phyloP scores from a whole-genome alignment of 53 echinoderm and acorn worm genomes.

The Zoroaster sp. region DNA sequence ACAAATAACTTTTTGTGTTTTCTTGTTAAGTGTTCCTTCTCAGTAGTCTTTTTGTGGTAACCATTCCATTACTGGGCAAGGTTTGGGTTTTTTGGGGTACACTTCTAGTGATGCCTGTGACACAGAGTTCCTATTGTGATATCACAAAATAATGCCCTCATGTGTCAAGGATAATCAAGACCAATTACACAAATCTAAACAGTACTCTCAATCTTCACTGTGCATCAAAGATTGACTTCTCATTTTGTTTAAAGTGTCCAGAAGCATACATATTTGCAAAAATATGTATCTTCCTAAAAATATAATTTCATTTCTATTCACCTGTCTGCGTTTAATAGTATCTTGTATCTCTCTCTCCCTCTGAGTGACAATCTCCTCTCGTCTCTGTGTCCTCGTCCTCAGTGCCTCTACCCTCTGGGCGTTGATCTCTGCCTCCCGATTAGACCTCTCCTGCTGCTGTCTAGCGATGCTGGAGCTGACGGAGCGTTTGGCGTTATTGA shows the following conservation, averaged over 20 bases:
- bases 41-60: too few species aligned
- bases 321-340: constrained; percentile 73
- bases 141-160: too few species aligned
- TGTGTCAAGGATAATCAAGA: too few species aligned
- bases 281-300: neutral
- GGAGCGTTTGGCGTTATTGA: constrained; percentile 70
- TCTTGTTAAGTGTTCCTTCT: too few species aligned
- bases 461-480: constrained; percentile 70
- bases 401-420: constrained; percentile 63
- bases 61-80: too few species aligned
- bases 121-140: too few species aligned
- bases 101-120: too few species aligned
- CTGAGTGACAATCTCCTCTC: constrained; percentile 76
- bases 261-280: neutral
- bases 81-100: too few species aligned
- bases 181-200: neutral
- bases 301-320: neutral
- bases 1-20: too few species aligned
- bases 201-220: too few species aligned
- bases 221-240: too few species aligned
- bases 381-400: constrained; percentile 50
- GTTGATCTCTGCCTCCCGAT: constrained; percentile 50
- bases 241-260: too few species aligned
- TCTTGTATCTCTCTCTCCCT: constrained; percentile 82
- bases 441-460: constrained; percentile 61